Conservation (phyloP, 2,113 vertebrate genomes). For the Ursus arctos region DNA sequence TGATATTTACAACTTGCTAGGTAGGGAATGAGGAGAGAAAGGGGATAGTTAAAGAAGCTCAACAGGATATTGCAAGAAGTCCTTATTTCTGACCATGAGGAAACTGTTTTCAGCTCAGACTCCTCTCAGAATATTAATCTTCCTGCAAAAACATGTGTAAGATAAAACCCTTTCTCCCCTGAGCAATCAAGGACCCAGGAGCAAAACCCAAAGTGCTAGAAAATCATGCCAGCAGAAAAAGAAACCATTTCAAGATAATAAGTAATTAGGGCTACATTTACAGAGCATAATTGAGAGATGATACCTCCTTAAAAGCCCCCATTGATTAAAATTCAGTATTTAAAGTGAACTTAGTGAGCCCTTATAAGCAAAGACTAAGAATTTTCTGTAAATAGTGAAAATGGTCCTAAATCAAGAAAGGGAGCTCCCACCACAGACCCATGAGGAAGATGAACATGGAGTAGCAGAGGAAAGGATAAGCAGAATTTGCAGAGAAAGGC, state of each 20-base stretch:
- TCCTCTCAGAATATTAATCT: conserved; percentile 56
- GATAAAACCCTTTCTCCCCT: conserved; percentile 52
- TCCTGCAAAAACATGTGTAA: conserved; percentile 14
- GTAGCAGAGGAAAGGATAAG: neutral
- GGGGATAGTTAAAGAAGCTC: conserved; percentile 4
- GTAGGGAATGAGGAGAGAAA: neutral
- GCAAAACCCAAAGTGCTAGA: conserved; percentile 63
- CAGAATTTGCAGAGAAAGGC: neutral
- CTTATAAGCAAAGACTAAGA: conserved; percentile 15
- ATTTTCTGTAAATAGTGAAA: conserved; percentile 44
- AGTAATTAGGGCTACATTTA: conserved; percentile 67
- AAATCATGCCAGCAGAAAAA: conserved; percentile 54
- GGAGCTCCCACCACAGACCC: neutral
- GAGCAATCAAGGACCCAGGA: conserved; percentile 41
- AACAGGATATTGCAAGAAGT: conserved; percentile 4
- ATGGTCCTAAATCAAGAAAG: conserved; percentile 12
- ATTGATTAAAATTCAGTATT: conserved; percentile 68
- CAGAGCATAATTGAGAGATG: conserved; percentile 62
- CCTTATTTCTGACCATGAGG: conserved; percentile 18
- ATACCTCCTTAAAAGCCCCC: conserved; percentile 58
- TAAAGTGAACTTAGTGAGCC: conserved; percentile 52
- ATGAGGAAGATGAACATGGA: neutral
- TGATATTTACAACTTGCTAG: neutral
- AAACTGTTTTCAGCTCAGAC: conserved; percentile 38
- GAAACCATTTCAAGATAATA: conserved; percentile 55